Conservation (phyloP, 2,113 vertebrate species). For the Pelodiscus sinensis region DNA sequence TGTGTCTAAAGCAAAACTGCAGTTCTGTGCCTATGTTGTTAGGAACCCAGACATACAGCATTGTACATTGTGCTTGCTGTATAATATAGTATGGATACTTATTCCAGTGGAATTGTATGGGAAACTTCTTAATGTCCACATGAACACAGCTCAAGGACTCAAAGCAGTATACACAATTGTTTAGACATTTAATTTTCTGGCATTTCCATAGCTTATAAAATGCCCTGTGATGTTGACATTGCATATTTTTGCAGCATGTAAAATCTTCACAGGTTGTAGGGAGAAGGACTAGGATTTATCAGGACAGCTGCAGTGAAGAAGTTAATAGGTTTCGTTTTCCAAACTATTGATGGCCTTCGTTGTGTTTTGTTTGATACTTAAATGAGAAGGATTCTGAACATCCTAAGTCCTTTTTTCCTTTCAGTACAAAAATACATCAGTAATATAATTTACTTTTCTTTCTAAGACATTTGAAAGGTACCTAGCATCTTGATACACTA, state of each 20-base stretch:
- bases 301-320: conserved; percentile 41
- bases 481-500: neutral
- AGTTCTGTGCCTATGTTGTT: conserved; percentile 53
- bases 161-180: neutral
- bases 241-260: neutral
- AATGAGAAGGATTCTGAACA: conserved; percentile 71
- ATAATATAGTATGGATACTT: conserved; percentile 3
- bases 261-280: neutral
- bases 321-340: conserved; percentile 57
- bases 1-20: conserved; percentile 57
- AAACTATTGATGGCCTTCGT: conserved; percentile 58
- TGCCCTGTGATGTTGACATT: neutral
- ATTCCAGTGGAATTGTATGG: neutral
- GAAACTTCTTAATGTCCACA: neutral
- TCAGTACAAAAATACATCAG: conserved; percentile 60
- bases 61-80: neutral
- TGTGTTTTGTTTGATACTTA: conserved; percentile 63
- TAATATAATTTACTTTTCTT: conserved; percentile 10
- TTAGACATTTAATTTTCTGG: neutral
- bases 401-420: conserved; percentile 57
- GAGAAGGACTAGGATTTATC: conserved; percentile 38
- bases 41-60: conserved; percentile 32
- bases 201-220: neutral
- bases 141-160: neutral
- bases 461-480: conserved; percentile 3